Percentiles rank a stretch among this genome's conserved stretches.
phyloP scores from a whole-genome alignment of 2,797 vertebrate species.

The Carduelis carduelis region DNA sequence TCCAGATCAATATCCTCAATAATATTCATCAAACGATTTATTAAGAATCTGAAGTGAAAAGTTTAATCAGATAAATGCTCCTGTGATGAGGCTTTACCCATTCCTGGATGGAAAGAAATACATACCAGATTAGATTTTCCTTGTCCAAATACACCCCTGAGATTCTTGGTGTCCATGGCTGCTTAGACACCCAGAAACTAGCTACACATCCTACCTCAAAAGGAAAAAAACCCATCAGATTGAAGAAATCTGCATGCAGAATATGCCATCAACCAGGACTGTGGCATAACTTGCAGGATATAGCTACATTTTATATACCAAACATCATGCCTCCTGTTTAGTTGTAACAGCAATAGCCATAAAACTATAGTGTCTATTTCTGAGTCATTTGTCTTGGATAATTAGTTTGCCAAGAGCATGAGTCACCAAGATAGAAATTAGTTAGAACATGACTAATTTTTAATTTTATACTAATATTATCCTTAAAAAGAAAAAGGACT shows the following conservation, averaged over 20 bases:
- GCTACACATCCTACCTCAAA: slow-evolving; percentile 77
- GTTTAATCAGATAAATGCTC: slow-evolving; percentile 70
- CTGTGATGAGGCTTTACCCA: slow-evolving; percentile 72
- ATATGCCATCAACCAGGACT: background rate
- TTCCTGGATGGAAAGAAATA: slow-evolving; percentile 74
- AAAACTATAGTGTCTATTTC: background rate
- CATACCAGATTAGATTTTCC: slow-evolving; percentile 74
- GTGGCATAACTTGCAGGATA: background rate
- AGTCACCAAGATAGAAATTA: slow-evolving; percentile 26
- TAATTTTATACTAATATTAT: slow-evolving; percentile 11
- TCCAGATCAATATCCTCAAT: slow-evolving; percentile 63
- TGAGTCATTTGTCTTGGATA: background rate
- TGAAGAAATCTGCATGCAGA: background rate
- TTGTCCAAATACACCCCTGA: slow-evolving; percentile 74
- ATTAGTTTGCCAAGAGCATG: slow-evolving; percentile 1
- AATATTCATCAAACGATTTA: slow-evolving; percentile 68
- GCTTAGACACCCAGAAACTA: slow-evolving; percentile 75
- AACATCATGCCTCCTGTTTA: background rate
- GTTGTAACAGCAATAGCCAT: background rate
- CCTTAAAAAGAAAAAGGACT: background rate
- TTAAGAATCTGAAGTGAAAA: slow-evolving; percentile 72
- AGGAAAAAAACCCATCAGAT: background rate
- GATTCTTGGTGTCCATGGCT: slow-evolving; percentile 76
- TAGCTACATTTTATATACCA: background rate
- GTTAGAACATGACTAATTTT: background rate